Conservation (phyloP, 1,140 invertebrate species). For the Parasteatoda tepidariorum region DNA sequence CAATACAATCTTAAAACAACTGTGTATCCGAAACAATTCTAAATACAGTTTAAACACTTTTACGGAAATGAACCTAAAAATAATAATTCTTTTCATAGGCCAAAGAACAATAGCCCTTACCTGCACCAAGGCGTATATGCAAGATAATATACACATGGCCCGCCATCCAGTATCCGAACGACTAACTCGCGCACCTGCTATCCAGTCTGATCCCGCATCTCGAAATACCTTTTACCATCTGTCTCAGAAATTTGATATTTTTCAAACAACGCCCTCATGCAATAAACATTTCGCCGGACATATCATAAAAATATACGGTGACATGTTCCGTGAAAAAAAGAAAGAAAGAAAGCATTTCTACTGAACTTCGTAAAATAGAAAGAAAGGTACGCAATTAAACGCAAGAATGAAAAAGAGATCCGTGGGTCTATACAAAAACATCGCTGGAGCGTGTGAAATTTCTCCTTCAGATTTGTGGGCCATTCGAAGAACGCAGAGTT, state of each 20-base stretch:
- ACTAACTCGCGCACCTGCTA: neutral
- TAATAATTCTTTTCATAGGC: no score
- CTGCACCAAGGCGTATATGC: neutral
- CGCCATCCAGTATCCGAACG: neutral
- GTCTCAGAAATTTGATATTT: neutral
- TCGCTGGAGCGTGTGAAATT: neutral
- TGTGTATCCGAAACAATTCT: no score
- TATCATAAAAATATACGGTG: neutral
- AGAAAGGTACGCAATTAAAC: slow-evolving; percentile 17
- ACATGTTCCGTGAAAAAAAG: neutral
- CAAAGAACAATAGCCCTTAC: neutral
- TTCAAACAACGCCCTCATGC: neutral
- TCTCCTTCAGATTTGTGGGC: neutral
- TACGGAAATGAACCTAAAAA: no score
- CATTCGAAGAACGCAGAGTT: neutral
- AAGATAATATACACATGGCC: neutral
- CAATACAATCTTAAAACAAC: no score
- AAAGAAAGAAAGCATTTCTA: neutral
- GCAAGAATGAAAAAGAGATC: slow-evolving; percentile 24
- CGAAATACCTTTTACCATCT: neutral
- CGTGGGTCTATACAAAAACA: neutral
- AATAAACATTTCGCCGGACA: neutral
- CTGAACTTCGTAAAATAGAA: neutral
- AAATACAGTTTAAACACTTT: no score
- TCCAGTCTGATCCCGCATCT: neutral